Conservation (phyloP, 35 echinoderm and acorn worm genomes). For the Anneissia japonica region DNA sequence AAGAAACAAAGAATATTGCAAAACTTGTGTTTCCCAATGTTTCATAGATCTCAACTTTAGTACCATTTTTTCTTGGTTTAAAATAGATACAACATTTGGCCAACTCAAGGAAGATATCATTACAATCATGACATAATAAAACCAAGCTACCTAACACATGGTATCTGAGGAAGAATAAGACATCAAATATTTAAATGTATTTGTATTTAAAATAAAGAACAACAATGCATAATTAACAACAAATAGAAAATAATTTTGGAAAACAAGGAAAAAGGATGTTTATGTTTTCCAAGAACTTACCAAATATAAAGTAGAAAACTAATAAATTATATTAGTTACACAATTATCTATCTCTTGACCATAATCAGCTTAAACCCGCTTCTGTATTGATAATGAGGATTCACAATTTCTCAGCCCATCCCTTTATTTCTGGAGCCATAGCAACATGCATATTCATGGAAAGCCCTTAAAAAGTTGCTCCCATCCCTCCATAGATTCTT, state of each 20-base stretch:
- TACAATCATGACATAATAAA: conserved; percentile 90
- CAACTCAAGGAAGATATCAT: conserved; percentile 89
- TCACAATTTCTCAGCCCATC: no score
- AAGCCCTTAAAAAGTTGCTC: no score
- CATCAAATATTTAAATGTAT: background rate
- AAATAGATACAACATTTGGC: conserved; percentile 80
- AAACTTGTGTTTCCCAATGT: conserved; percentile 69
- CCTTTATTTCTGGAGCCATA: no score
- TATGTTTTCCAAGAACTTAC: background rate
- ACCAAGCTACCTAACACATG: conserved; percentile 77
- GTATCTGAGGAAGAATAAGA: conserved; percentile 55
- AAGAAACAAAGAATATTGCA: conserved; percentile 62
- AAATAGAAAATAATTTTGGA: background rate
- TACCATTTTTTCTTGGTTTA: conserved; percentile 50
- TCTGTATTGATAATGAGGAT: no score
- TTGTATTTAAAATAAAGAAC: background rate
- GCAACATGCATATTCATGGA: no score
- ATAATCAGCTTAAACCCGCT: no score
- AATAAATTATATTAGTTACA: background rate
- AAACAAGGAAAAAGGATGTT: background rate
- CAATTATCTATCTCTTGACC: background rate
- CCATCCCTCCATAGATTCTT: no score
- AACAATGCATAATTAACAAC: background rate
- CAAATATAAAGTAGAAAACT: background rate
- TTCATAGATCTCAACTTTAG: conserved; percentile 49